Conservation (phyloP, 2,888 invertebrate species). For the Celastrina argiolus region DNA sequence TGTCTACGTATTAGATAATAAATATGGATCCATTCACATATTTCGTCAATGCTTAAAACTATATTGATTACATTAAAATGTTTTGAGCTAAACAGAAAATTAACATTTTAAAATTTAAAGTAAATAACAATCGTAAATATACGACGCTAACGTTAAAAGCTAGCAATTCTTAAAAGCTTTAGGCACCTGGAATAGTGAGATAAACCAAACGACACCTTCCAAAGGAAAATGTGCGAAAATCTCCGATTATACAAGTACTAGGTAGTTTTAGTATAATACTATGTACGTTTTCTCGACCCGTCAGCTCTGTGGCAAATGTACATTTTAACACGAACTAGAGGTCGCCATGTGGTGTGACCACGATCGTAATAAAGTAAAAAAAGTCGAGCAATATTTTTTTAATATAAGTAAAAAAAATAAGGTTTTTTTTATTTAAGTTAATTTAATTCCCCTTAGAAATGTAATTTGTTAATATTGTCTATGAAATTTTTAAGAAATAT, state of each 20-base stretch:
- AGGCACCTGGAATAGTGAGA: not conserved
- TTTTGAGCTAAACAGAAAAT: not conserved
- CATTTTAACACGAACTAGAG: too few relatives aligned
- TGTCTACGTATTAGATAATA: not conserved
- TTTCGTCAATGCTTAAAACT: not conserved
- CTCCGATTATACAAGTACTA: not conserved
- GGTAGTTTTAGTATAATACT: too few relatives aligned
- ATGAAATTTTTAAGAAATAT: too few relatives aligned
- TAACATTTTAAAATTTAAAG: too few relatives aligned
- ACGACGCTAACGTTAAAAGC: not conserved
- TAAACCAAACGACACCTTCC: not conserved
- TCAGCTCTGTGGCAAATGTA: not conserved
- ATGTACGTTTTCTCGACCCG: too few relatives aligned
- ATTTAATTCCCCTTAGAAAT: too few relatives aligned
- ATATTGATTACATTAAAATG: not conserved
- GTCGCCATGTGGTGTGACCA: too few relatives aligned
- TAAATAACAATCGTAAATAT: conserved; percentile 1
- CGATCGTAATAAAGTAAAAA: too few relatives aligned
- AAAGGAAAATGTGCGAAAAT: not conserved
- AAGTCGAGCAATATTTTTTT: too few relatives aligned
- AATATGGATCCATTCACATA: not conserved
- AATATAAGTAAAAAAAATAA: too few relatives aligned
- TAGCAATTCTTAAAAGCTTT: conserved; percentile 10
- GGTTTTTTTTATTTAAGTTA: too few relatives aligned
- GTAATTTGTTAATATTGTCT: too few relatives aligned